These are phyloP conservation scores for Drosophila pseudoobscura DNA, from an alignment of 1,140 invertebrate species.

Conservation along the genomic window DNA sequence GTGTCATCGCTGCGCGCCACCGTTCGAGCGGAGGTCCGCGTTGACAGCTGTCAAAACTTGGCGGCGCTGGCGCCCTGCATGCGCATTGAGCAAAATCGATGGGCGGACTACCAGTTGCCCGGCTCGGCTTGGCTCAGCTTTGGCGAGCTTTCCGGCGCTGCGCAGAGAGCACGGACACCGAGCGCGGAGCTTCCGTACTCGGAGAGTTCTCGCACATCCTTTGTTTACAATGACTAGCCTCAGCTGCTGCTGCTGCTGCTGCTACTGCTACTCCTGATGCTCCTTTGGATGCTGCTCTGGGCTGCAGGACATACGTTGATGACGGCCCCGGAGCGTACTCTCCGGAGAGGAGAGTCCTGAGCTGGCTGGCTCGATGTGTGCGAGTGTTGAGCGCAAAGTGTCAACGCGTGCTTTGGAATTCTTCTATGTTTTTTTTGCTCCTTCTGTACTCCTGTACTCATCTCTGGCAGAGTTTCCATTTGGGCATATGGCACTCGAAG, in stretches of 20 bases:
- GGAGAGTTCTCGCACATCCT: slow-evolving; percentile 60
- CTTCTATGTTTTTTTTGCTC: slow-evolving; percentile 35
- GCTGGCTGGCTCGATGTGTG: slow-evolving; percentile 32
- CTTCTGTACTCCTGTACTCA: slow-evolving; percentile 14
- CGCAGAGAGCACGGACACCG: slow-evolving; percentile 43
- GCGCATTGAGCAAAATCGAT: slow-evolving; percentile 66
- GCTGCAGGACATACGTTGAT: slow-evolving; percentile 68
- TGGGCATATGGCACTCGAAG: slow-evolving; percentile 52
- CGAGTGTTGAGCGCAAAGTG: slow-evolving; percentile 78
- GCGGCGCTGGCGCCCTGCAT: slow-evolving; percentile 59
- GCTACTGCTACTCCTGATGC: slow-evolving; percentile 35
- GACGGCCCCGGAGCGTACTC: slow-evolving; percentile 64
- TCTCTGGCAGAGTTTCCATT: slow-evolving; percentile 11
- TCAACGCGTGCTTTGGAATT: slow-evolving; percentile 80
- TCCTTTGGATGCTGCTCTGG: slow-evolving; percentile 29
- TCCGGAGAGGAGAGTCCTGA: slow-evolving; percentile 64
- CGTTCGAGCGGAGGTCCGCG: slow-evolving; percentile 20
- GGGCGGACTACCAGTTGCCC: slow-evolving; percentile 56
- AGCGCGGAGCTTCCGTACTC: slow-evolving; percentile 37
- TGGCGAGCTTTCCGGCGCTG: slow-evolving; percentile 40
- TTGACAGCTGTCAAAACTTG: slow-evolving; percentile 76
- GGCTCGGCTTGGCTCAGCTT: slow-evolving; percentile 15
- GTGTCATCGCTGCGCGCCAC: slow-evolving; percentile 54
- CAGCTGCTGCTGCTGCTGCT: slow-evolving; percentile 39
- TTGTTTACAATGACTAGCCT: slow-evolving; percentile 72